Evolutionary conservation across 2,113 vertebrate genomes (phyloP).

Genomic region (Anhinga anhinga): DNA sequence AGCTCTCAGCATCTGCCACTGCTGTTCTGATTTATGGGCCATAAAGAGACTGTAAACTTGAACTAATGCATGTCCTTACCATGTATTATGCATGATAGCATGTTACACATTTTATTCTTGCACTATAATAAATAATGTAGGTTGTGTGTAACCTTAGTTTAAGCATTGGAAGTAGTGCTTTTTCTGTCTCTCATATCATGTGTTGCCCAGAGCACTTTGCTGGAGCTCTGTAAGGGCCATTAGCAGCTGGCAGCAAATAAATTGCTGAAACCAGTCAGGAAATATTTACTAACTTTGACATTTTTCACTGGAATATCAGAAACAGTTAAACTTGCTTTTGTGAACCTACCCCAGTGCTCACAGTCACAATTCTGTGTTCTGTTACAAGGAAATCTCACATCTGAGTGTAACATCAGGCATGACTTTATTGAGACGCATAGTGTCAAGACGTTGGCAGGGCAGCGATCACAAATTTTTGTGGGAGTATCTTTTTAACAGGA

Average conservation of each 20-base stretch:
- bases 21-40: background rate
- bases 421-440: background rate
- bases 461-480: background rate
- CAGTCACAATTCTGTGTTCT: background rate
- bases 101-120: conserved; percentile 31
- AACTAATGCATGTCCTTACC: conserved; percentile 47
- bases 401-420: background rate
- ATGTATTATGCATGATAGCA: conserved; percentile 34
- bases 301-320: background rate
- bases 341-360: background rate
- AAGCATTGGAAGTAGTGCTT: background rate
- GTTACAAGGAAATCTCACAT: background rate
- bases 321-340: background rate
- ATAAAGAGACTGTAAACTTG: conserved; percentile 22
- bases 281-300: background rate
- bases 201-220: background rate
- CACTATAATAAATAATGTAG: background rate
- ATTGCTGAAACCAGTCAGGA: background rate
- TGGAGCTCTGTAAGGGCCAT: background rate
- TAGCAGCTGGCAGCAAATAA: background rate
- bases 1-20: background rate
- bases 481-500: background rate
- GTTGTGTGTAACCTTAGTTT: background rate
- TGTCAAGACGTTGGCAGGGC: background rate
- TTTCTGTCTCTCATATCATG: background rate